Percentiles rank a stretch among this genome's conserved stretches.
phyloP scores from a whole-genome alignment of 2,888 invertebrate genomes.

The Microctonus aethiopoides region DNA sequence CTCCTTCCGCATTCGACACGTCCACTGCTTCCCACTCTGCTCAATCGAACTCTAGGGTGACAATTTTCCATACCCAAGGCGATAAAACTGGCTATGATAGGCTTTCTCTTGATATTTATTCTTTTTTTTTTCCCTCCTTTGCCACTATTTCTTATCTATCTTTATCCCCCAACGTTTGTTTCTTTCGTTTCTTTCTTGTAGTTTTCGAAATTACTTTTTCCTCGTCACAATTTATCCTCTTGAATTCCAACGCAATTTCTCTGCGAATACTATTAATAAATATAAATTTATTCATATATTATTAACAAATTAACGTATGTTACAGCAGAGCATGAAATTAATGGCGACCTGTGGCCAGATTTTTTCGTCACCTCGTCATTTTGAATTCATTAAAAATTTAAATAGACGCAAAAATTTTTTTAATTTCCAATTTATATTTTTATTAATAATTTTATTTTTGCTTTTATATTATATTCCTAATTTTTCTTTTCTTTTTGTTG shows the following conservation, averaged over 20 bases:
- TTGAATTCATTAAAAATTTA: not conserved
- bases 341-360: slow-evolving; percentile 29
- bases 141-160: not conserved
- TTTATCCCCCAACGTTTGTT: not conserved
- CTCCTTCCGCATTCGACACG: slow-evolving; percentile 15
- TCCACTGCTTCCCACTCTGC: slow-evolving; percentile 3
- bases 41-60: slow-evolving; percentile 16
- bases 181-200: slow-evolving; percentile 23
- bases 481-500: not conserved
- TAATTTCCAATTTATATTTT: not conserved
- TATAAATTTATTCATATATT: too few species aligned
- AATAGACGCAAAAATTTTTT: not conserved
- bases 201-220: not conserved
- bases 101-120: slow-evolving; percentile 4
- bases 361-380: slow-evolving; percentile 29
- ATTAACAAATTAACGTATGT: not conserved
- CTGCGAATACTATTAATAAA: too few species aligned
- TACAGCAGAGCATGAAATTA: slow-evolving; percentile 6
- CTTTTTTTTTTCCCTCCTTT: not conserved
- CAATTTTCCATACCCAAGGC: slow-evolving; percentile 19
- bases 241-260: not conserved
- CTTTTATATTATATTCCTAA: not conserved
- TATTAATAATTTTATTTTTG: not conserved
- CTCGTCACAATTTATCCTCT: slow-evolving; percentile 35
- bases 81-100: not conserved